Evolutionary conservation across 2,797 vertebrate species (phyloP).

Genomic region (Cirrhinus molitorella): DNA sequence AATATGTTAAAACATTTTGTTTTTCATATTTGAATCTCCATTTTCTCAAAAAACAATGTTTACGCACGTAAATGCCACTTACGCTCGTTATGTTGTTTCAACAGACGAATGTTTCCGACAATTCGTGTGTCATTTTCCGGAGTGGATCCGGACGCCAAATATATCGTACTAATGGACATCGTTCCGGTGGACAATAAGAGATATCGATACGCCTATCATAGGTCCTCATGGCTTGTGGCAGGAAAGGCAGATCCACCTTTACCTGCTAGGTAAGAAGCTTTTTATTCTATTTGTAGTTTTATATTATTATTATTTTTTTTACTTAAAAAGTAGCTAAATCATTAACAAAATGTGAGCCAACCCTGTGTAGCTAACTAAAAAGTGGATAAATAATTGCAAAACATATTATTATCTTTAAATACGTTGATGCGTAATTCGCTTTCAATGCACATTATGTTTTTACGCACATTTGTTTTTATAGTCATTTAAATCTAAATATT

Average conservation of each 20-base stretch:
- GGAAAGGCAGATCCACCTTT: constrained; percentile 97
- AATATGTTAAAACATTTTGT: not conserved
- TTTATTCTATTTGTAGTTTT: not conserved
- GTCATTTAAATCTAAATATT: not conserved
- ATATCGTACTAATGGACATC: constrained; percentile 98
- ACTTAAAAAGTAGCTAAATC: not conserved
- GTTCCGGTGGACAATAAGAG: constrained; percentile 98
- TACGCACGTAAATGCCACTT: not conserved
- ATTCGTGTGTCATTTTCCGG: constrained; percentile 98
- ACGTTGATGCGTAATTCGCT: not conserved
- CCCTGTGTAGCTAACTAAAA: too few relatives aligned
- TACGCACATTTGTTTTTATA: not conserved
- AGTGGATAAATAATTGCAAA: not conserved
- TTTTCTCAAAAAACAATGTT: not conserved
- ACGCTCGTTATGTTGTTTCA: constrained; percentile 19
- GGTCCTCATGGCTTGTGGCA: constrained; percentile 97
- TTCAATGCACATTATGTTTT: too few relatives aligned
- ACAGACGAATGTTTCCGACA: constrained; percentile 98
- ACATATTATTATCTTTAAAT: not conserved
- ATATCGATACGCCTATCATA: constrained; percentile 97
- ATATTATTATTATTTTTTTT: too few relatives aligned
- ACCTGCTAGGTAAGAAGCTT: constrained; percentile 88
- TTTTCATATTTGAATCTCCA: not conserved
- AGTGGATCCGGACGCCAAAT: constrained; percentile 94
- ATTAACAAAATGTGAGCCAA: not conserved